Evolutionary conservation across 2,888 invertebrate species (phyloP), one percentile per base, ranked within the genome.

Genomic region (Pristionchus exspectatus): DNA sequence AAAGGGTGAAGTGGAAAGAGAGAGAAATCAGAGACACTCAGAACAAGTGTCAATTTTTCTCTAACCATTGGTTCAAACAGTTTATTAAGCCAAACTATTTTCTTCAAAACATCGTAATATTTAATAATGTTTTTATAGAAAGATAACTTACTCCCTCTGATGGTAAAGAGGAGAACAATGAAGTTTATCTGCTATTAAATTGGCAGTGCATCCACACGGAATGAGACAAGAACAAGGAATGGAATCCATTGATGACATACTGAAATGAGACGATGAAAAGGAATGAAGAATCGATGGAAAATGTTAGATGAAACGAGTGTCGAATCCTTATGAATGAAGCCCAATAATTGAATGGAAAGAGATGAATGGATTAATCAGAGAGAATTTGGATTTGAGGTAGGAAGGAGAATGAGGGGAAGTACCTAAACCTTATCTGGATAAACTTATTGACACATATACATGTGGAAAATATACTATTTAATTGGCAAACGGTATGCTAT

Each of bases 161-260:
- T 87, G 87, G 18, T 87, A 87, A 24, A 87, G 27, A 16, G 87
- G 87, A 87, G 87, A 87, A 16, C 33, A 38, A 69, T 87, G 87
- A 44, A 87, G 87, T 30, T 66, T 24, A 24, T 87, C 87, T n/a
- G 87, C 87, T 7, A 87, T 69, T 69, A 69, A 7, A 87, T 87
- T 87, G 69, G 87, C 87, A n/a, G 50, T 33, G 38, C 87, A 69
- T 16, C 21, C 44, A 87, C 69, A 87, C 0, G 87, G 87, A 87
- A 87, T 44, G 12, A 69, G 87, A 87, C 38, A 87, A 27, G 87
- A 69, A 85, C 59, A 85, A 27, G 44, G 33, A n/a, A 27, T n/a
- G 21, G 50, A 54, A 50, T 44, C n/a, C 81, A 83, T 59, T 12
- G 50, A 69, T n/a, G 66, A 33, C 1, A 30, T 33, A 86, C n/a